Conservation (phyloP, 2,888 invertebrate species). For the Eupeodes luniger region DNA sequence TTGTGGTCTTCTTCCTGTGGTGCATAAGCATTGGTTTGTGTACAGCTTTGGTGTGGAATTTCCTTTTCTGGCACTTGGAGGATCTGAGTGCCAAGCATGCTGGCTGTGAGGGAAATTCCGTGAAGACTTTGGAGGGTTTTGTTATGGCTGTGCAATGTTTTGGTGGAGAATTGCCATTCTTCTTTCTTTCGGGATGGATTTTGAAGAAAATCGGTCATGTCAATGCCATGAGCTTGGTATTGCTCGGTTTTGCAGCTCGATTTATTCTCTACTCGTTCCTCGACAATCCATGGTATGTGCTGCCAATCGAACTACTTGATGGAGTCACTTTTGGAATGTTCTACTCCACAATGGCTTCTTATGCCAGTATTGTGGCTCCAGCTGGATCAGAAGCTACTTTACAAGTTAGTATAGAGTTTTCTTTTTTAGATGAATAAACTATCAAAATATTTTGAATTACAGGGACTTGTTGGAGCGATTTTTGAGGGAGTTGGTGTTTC, state of each 20-base stretch:
- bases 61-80: conserved; percentile 93
- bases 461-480: conserved; percentile 93
- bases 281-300: conserved; percentile 91
- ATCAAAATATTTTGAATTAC: conserved; percentile 57
- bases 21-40: conserved; percentile 92
- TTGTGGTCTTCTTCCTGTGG: conserved; percentile 91
- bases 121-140: conserved; percentile 91
- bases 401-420: conserved; percentile 86
- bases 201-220: conserved; percentile 92
- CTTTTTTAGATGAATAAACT: background rate
- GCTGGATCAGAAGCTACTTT: conserved; percentile 94
- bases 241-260: conserved; percentile 91
- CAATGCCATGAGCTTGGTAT: conserved; percentile 92
- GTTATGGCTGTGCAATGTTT: conserved; percentile 92
- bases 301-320: conserved; percentile 94
- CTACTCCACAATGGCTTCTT: conserved; percentile 94
- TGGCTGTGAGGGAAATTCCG: conserved; percentile 85
- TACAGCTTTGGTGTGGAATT: conserved; percentile 94
- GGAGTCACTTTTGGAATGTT: conserved; percentile 95
- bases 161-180: conserved; percentile 93
- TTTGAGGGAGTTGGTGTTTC: conserved; percentile 95
- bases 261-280: conserved; percentile 93
- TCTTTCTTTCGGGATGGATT: conserved; percentile 92
- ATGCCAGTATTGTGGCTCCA: conserved; percentile 92
- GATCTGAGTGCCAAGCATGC: conserved; percentile 86